These are phyloP conservation scores for Proales similis DNA, from an alignment of 1,140 invertebrate species.

Conservation along the genomic window DNA sequence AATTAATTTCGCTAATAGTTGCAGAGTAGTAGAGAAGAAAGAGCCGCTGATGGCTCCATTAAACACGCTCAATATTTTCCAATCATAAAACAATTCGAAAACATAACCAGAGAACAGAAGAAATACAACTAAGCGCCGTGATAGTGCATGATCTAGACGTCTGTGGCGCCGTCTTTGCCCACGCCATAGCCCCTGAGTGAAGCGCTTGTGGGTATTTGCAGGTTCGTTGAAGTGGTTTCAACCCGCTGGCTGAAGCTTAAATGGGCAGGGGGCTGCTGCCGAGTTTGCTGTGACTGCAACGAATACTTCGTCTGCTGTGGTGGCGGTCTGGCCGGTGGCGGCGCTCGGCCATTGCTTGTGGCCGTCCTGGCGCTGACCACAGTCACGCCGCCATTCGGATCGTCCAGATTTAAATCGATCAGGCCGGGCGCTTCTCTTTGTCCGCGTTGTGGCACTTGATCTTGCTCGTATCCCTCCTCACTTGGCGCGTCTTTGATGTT, in stretches of 20 bases:
- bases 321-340: not conserved
- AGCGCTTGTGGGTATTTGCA: slow-evolving; percentile 23
- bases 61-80: no score
- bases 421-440: no score
- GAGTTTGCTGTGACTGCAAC: slow-evolving; percentile 7
- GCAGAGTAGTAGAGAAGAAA: no score
- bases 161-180: slow-evolving; percentile 22
- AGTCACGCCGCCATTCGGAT: slow-evolving; percentile 6
- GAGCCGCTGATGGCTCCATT: no score
- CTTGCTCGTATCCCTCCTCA: not conserved
- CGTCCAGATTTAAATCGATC: not conserved
- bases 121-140: no score
- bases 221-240: slow-evolving; percentile 32
- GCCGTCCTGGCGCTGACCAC: slow-evolving; percentile 22
- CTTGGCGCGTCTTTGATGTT: not conserved
- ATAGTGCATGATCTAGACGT: no score
- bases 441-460: no score
- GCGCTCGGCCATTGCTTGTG: not conserved
- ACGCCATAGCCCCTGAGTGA: slow-evolving; percentile 1
- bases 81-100: no score
- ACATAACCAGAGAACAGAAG: no score
- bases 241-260: slow-evolving; percentile 29
- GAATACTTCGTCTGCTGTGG: not conserved
- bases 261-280: not conserved
- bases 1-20: no score